Conservation (phyloP, 53 echinoderm and acorn worm species). For the Zoroaster sp. region DNA sequence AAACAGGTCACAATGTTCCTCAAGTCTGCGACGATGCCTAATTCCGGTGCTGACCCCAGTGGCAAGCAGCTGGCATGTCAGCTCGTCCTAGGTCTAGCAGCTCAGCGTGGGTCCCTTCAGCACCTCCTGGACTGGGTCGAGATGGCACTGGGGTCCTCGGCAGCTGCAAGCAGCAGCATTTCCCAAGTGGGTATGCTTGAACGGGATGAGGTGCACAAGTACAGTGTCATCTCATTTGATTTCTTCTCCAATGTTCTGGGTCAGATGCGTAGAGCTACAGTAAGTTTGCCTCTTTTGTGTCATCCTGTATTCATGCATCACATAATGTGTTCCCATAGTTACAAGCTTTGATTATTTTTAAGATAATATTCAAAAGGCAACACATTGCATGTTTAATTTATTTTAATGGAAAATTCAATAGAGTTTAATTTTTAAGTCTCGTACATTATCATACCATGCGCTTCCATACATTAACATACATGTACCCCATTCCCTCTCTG, state of each 20-base stretch:
- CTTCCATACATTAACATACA: no score
- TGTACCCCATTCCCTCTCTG: no score
- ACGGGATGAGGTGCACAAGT: conserved; percentile 32
- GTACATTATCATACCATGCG: no score
- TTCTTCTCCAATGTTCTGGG: conserved; percentile 82
- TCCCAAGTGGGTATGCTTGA: conserved; percentile 6
- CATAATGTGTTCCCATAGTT: no score
- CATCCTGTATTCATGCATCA: no score
- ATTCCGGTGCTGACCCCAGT: conserved; percentile 80
- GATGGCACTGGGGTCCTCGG: conserved; percentile 92
- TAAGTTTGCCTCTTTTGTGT: conserved; percentile 75
- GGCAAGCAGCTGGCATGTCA: conserved; percentile 91
- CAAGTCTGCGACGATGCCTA: conserved; percentile 92
- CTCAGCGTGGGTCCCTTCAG: conserved; percentile 92
- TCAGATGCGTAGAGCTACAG: conserved; percentile 95
- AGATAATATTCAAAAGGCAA: no score
- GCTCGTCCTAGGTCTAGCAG: conserved; percentile 87
- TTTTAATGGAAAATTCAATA: no score
- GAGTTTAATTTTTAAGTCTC: no score
- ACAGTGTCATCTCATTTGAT: conserved; percentile 78
- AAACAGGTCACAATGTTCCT: conserved; percentile 89
- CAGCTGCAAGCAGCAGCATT: conserved; percentile 43
- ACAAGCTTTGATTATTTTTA: no score
- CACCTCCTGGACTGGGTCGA: conserved; percentile 96
- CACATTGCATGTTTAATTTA: no score